phyloP scores from a whole-genome alignment of 1,140 invertebrate species.

The Zaprionus tsacasi region DNA sequence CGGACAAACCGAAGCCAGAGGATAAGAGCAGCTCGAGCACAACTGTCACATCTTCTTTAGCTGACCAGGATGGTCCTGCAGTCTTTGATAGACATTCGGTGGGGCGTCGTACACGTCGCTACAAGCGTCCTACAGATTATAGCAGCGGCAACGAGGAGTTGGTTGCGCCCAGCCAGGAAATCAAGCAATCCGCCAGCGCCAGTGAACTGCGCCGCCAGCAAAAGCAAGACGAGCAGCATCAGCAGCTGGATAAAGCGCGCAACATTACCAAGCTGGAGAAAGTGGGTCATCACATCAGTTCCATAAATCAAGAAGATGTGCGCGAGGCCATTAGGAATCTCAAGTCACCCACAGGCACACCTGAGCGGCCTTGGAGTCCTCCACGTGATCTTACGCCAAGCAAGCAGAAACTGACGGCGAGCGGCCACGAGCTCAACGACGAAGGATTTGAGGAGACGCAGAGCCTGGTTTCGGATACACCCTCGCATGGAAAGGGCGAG shows the following conservation, averaged over 20 bases:
- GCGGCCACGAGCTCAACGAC: constrained; percentile 90
- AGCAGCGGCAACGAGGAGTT: constrained; percentile 86
- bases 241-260: constrained; percentile 54
- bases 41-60: constrained; percentile 40
- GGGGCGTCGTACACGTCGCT: constrained; percentile 91
- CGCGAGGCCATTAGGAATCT: constrained; percentile 87
- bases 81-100: constrained; percentile 94
- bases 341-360: constrained; percentile 86
- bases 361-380: constrained; percentile 85
- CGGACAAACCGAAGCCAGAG: constrained; percentile 61
- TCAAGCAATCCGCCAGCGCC: constrained; percentile 84
- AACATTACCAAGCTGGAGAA: constrained; percentile 84
- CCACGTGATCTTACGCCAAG: constrained; percentile 70
- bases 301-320: constrained; percentile 88
- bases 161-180: constrained; percentile 66
- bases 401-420: constrained; percentile 52
- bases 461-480: constrained; percentile 92
- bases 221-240: constrained; percentile 34
- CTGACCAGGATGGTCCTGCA: constrained; percentile 85
- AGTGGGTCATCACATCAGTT: constrained; percentile 85
- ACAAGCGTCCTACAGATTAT: constrained; percentile 89
- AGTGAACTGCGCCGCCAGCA: constrained; percentile 86
- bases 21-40: constrained; percentile 38
- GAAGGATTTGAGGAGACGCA: constrained; percentile 96
- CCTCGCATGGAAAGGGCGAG: constrained; percentile 88